Evolutionary conservation across 2,797 vertebrate genomes (phyloP).

Genomic region (Sardinella longiceps): DNA sequence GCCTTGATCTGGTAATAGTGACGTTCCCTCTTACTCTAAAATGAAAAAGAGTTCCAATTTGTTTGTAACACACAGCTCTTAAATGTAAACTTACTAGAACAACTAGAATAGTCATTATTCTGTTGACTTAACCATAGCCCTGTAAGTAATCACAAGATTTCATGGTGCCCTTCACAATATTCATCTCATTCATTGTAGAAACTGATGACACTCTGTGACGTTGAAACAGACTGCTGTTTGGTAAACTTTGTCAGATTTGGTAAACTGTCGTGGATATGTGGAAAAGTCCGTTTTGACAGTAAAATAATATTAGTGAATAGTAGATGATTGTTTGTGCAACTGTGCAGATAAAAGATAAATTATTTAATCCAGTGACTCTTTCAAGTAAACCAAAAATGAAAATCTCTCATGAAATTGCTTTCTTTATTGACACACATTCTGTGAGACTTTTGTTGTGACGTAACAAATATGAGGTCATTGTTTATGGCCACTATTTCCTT

Average conservation of each 20-base stretch:
- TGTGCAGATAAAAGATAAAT: no score
- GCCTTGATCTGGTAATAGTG: background rate
- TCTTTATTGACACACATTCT: no score
- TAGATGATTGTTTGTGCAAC: background rate
- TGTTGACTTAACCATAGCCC: background rate
- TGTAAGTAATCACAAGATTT: background rate
- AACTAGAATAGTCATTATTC: background rate
- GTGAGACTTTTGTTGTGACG: background rate
- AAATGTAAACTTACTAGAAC: no score
- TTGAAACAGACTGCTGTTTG: background rate
- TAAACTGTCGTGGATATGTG: background rate
- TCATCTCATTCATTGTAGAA: background rate
- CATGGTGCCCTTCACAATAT: background rate
- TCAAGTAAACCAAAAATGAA: no score
- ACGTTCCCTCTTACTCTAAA: background rate
- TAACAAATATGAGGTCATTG: slow-evolving; percentile 4
- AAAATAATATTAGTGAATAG: background rate
- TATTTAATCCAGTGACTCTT: no score
- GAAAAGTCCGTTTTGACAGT: background rate
- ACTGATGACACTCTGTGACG: background rate
- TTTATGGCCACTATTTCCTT: background rate
- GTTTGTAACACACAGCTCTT: no score
- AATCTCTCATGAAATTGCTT: no score
- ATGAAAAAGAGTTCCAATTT: background rate
- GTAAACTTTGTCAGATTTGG: background rate